Evolutionary conservation across 2,797 vertebrate genomes (phyloP).

Genomic region (Otolemur crassicaudatus): DNA sequence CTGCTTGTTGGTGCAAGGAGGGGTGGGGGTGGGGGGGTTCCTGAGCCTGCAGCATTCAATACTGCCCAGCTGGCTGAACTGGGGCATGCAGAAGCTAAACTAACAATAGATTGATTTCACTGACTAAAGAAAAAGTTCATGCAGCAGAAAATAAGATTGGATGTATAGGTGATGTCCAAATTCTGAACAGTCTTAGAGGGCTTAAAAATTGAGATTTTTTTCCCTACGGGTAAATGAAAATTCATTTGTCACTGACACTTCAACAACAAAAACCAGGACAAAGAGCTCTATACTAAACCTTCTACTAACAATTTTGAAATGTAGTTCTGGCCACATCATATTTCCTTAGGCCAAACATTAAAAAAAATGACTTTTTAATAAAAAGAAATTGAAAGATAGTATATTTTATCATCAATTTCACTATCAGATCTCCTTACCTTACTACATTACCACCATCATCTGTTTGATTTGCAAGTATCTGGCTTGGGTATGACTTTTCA

Average conservation of each 20-base stretch:
- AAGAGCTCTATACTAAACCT: not conserved
- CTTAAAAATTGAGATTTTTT: not conserved
- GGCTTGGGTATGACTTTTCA: not conserved
- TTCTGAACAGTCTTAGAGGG: not conserved
- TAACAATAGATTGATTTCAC: not conserved
- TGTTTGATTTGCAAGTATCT: not conserved
- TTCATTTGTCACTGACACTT: not conserved
- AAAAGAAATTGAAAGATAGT: not conserved
- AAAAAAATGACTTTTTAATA: conserved; percentile 33
- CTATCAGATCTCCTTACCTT: not conserved
- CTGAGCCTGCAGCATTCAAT: not conserved
- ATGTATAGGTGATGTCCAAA: not conserved
- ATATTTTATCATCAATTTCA: not conserved
- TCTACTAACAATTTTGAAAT: conserved; percentile 13
- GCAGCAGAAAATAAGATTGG: not conserved
- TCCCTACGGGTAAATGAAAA: not conserved
- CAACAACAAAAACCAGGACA: not conserved
- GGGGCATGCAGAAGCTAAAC: not conserved
- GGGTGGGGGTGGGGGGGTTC: not conserved
- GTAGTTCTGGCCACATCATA: not conserved
- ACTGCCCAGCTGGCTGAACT: not conserved
- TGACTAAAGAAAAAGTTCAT: not conserved
- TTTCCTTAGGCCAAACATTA: not conserved
- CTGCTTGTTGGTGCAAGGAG: not conserved
- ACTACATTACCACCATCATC: not conserved